phyloP scores from a whole-genome alignment of 2,888 invertebrate genomes.

The Sinopyrophorus schimmeli region DNA sequence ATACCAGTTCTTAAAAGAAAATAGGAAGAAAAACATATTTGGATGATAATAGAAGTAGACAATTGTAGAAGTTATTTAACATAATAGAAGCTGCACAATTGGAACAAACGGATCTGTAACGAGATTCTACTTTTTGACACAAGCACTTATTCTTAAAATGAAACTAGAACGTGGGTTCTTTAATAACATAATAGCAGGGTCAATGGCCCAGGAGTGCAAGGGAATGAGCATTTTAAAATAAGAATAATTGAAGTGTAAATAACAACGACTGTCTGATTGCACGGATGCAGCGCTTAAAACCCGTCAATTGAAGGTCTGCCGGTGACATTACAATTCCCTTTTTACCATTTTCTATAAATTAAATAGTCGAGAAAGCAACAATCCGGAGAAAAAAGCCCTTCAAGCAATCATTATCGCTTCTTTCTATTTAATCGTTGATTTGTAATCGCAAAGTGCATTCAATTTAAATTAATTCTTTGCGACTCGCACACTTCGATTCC shows the following conservation, averaged over 20 bases:
- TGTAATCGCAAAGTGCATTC: no score
- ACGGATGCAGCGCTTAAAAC: constrained; percentile 10
- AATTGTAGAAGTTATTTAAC: no score
- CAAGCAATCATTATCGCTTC: background rate
- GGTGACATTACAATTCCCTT: constrained; percentile 14
- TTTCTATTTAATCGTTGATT: background rate
- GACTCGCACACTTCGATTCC: no score
- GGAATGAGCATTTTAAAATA: constrained; percentile 10
- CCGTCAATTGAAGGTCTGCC: constrained; percentile 14
- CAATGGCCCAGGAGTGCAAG: constrained; percentile 1
- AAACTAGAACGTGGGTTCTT: constrained; percentile 9
- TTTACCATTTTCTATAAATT: constrained; percentile 7
- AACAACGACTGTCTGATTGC: constrained; percentile 14
- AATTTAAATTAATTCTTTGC: no score
- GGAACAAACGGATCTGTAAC: background rate
- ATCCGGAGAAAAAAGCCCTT: background rate
- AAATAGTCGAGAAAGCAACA: constrained; percentile 4
- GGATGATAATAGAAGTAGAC: no score
- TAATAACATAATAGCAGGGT: constrained; percentile 2
- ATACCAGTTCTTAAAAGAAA: no score
- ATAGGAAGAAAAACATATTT: no score
- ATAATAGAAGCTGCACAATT: no score
- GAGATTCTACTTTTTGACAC: constrained; percentile 2
- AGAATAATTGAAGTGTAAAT: constrained; percentile 17
- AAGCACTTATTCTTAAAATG: constrained; percentile 1